Conservation (phyloP, 2,797 vertebrate species). For the Taeniopygia guttata region DNA sequence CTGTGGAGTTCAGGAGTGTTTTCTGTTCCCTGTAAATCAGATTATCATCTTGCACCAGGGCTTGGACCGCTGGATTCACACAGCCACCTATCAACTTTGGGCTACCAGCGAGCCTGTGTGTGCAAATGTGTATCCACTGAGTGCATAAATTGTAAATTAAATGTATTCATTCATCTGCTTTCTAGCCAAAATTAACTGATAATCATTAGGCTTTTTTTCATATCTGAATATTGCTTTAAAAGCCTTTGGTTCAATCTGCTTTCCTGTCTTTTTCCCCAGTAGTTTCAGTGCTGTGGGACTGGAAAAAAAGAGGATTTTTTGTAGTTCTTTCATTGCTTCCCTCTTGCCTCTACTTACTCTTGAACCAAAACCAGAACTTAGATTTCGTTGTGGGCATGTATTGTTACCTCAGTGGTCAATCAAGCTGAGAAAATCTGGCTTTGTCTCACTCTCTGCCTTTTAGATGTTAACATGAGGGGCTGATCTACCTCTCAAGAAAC, state of each 20-base stretch:
- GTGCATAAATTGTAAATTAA: not conserved
- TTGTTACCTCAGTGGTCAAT: not conserved
- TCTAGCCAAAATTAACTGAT: not conserved
- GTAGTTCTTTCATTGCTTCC: not conserved
- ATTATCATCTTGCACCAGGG: not conserved
- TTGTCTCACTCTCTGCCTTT: not conserved
- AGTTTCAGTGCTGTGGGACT: not conserved
- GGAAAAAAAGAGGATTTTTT: not conserved
- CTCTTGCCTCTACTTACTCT: not conserved
- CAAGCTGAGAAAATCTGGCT: not conserved
- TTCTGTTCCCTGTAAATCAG: not conserved
- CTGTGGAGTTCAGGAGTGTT: not conserved
- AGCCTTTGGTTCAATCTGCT: not conserved
- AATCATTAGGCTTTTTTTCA: not conserved
- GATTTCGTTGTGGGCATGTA: not conserved
- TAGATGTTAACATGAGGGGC: not conserved
- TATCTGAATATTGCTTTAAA: not conserved
- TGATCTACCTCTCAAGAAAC: not conserved
- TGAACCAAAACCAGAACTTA: not conserved
- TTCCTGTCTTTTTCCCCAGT: not conserved
- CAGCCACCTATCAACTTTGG: not conserved
- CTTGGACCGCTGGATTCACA: not conserved
- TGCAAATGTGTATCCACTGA: not conserved
- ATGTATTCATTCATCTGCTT: not conserved
- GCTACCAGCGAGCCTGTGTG: not conserved